Percentiles rank a stretch among this genome's conserved stretches.
Conservation (phyloP, 2,113 vertebrate genomes). For the Rallus limicola region DNA sequence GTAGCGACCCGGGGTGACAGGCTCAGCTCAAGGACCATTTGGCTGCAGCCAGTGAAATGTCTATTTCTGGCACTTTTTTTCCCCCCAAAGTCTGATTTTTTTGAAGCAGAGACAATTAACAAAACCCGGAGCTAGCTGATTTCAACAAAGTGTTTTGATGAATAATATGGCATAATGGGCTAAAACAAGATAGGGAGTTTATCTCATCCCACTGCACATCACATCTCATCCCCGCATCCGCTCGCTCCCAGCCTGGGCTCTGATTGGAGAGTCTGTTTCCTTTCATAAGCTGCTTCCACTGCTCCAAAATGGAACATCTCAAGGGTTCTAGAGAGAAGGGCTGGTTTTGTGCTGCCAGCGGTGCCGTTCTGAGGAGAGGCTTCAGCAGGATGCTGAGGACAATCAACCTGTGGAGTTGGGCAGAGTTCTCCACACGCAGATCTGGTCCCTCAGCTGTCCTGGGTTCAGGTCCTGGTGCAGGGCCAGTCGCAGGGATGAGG, state of each 20-base stretch:
- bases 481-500: neutral
- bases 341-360: neutral
- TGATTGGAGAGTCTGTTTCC: constrained; percentile 47
- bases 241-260: neutral
- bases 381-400: constrained; percentile 21
- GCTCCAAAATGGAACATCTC: constrained; percentile 15
- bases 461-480: neutral
- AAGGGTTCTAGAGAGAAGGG: neutral
- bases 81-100: neutral
- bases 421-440: neutral
- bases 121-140: constrained; percentile 40
- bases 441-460: fast-evolving
- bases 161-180: constrained; percentile 55
- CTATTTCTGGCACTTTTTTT: constrained; percentile 34
- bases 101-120: constrained; percentile 39
- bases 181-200: constrained; percentile 46
- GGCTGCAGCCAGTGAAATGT: neutral
- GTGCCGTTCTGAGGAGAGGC: neutral
- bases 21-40: neutral
- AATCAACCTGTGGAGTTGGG: neutral
- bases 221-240: neutral
- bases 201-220: constrained; percentile 43
- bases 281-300: constrained; percentile 10
- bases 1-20: neutral
- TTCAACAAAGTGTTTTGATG: constrained; percentile 64